phyloP scores from a whole-genome alignment of 2,888 invertebrate species.

The Liodrosophila aerea region DNA sequence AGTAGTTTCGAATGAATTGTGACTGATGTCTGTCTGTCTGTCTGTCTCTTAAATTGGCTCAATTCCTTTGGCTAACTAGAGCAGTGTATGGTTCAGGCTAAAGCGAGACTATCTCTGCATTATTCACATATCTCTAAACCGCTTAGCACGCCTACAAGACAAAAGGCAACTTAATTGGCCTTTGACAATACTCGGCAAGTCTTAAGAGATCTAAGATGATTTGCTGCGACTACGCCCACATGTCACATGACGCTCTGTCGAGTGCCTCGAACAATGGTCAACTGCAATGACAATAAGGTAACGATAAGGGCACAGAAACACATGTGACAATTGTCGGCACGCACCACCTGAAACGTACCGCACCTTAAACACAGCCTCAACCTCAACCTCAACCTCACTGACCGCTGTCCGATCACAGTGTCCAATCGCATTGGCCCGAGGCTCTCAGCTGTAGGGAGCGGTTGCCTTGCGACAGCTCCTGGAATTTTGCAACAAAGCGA shows the following conservation, averaged over 20 bases:
- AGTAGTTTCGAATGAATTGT: constrained; percentile 2
- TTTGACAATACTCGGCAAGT: constrained; percentile 60
- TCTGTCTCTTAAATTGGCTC: constrained; percentile 55
- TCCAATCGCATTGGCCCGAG: constrained; percentile 48
- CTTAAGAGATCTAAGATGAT: constrained; percentile 49
- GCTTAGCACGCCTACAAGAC: constrained; percentile 60
- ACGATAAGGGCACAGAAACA: constrained; percentile 26
- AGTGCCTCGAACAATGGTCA: constrained; percentile 49
- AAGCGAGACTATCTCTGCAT: not conserved
- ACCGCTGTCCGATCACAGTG: constrained; percentile 18
- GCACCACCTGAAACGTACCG: constrained; percentile 34
- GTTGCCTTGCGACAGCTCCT: constrained; percentile 64
- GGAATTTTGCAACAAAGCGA: constrained; percentile 56
- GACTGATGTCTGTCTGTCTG: constrained; percentile 13
- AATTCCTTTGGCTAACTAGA: constrained; percentile 62
- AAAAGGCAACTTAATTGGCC: constrained; percentile 60
- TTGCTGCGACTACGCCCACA: constrained; percentile 54
- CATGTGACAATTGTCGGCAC: constrained; percentile 69
- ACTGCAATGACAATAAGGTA: constrained; percentile 23
- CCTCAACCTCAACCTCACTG: constrained; percentile 8
- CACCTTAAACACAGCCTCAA: not conserved
- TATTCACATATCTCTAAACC: constrained; percentile 36
- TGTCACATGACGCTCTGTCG: constrained; percentile 32
- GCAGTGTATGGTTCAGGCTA: constrained; percentile 5
- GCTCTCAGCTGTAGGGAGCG: constrained; percentile 49